phyloP scores from a whole-genome alignment of 2,888 invertebrate genomes.

The Drosophila melanosoma region DNA sequence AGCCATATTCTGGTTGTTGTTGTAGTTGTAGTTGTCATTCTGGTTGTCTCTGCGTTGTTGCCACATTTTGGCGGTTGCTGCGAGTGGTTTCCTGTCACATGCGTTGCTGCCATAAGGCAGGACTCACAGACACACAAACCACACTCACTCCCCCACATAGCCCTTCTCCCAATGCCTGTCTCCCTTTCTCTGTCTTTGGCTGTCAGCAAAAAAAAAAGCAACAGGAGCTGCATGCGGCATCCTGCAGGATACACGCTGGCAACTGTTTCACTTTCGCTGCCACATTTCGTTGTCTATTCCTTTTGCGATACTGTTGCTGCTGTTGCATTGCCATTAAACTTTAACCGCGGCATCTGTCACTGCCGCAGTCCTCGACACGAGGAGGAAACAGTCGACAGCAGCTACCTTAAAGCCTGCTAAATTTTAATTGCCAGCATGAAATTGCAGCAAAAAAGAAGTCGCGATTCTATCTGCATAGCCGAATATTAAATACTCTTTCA shows the following conservation, averaged over 20 bases:
- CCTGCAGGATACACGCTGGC: conserved; percentile 64
- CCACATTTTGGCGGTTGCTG: conserved; percentile 78
- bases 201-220: conserved; percentile 49
- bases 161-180: no score
- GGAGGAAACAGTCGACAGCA: conserved; percentile 34
- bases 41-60: conserved; percentile 57
- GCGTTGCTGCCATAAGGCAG: conserved; percentile 64
- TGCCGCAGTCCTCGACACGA: conserved; percentile 25
- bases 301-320: conserved; percentile 25
- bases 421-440: conserved; percentile 71
- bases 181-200: neutral
- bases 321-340: conserved; percentile 71
- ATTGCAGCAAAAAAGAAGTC: conserved; percentile 35
- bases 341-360: conserved; percentile 77
- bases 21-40: conserved; percentile 46
- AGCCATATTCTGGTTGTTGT: conserved; percentile 46
- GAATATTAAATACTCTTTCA: conserved; percentile 1
- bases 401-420: conserved; percentile 70
- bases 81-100: conserved; percentile 75
- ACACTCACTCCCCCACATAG: neutral
- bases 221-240: conserved; percentile 57
- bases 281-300: conserved; percentile 40
- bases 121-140: conserved; percentile 53
- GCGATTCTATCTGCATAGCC: neutral
- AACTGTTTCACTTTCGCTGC: conserved; percentile 76